Base-by-base conservation (phyloP, 2,888 invertebrate genomes). In the Smittia aterrima region DNA sequence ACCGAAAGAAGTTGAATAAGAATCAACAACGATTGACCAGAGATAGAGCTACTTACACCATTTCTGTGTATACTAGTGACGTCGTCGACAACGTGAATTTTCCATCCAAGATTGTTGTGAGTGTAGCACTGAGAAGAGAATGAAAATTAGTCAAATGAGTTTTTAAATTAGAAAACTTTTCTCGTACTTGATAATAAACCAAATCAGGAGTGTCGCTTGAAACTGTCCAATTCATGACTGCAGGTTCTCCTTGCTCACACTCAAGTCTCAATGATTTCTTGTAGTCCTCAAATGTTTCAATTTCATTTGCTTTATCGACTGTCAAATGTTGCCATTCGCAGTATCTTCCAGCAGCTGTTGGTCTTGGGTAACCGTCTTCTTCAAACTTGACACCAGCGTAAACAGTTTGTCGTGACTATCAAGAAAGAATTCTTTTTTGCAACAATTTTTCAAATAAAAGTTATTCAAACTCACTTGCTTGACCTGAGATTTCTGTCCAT, bases 21-120 rank as follows among this genome's bases (percentile, higher is more conserved):
- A 11, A 72, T 27, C 11, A 24, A 18, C 20, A 62, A 11, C 38
- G 16, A 13, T 38, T 38, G 3, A 13, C 13, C 6, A 1, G 40
- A 6, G 1, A 72, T 22, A 7, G n/a, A 27, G 20, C 24, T 22
- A 22, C 13, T 40, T 16, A 38, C 62, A 18, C 32, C 53, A 72
- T 62, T 72, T 74, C 66, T 64, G 64, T 53, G 41, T 25, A 53
- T 64, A 64, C 64, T 47, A 66, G 83, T 82, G 0, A 91, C 91
- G 0, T 89, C 87, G 79, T 94, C 90, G 11, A 93, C 89, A 1
- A 96, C 92, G 81, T 92, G 89, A 78, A 96, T 95, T 82, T 94
- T 96, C 95, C 95, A 96, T 67, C 96, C 96, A 27, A 96, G 85
- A 81, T 94, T 92, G 77, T 89, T 92, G 84, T 96, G 95, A n/a